Evolutionary conservation across 64 coral and sea anemone species (phyloP).

Genomic region (Astreopora myriophthalma): DNA sequence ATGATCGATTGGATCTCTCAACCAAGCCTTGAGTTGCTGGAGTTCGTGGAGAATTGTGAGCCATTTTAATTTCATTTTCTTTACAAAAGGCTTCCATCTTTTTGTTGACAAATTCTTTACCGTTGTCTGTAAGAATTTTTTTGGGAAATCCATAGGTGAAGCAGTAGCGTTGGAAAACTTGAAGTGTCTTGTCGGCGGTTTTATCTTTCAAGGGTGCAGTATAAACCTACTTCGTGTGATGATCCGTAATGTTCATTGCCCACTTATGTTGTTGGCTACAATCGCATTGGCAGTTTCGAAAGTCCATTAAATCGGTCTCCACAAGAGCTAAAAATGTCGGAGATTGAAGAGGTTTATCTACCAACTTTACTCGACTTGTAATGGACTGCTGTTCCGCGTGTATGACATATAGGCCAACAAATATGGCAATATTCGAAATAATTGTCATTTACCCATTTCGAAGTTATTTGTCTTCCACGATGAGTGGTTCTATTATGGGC

Average conservation of each 20-base stretch:
- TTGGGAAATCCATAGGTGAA: too few species aligned
- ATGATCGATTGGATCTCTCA: not conserved
- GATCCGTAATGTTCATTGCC: too few species aligned
- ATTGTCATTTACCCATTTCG: not conserved
- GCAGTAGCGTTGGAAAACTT: too few species aligned
- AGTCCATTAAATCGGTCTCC: constrained; percentile 42
- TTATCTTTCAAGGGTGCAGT: too few species aligned
- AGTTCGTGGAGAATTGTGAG: too few species aligned
- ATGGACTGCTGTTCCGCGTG: constrained; percentile 4
- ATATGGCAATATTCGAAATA: not conserved
- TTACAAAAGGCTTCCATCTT: too few species aligned
- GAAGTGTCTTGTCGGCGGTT: too few species aligned
- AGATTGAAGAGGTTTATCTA: constrained; percentile 9
- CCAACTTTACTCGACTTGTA: constrained; percentile 30
- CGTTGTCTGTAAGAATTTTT: too few species aligned
- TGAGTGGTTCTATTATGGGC: not conserved
- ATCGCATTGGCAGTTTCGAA: constrained; percentile 25
- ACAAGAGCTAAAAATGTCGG: not conserved
- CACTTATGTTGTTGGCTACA: not conserved
- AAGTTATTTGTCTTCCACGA: not conserved
- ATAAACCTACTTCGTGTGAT: too few species aligned
- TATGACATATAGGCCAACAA: not conserved
- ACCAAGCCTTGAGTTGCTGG: not conserved
- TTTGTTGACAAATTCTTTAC: too few species aligned
- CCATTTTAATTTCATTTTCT: too few species aligned